Evolutionary conservation across 2,113 vertebrate species (phyloP).

Genomic region (Anser brachyrhynchus): DNA sequence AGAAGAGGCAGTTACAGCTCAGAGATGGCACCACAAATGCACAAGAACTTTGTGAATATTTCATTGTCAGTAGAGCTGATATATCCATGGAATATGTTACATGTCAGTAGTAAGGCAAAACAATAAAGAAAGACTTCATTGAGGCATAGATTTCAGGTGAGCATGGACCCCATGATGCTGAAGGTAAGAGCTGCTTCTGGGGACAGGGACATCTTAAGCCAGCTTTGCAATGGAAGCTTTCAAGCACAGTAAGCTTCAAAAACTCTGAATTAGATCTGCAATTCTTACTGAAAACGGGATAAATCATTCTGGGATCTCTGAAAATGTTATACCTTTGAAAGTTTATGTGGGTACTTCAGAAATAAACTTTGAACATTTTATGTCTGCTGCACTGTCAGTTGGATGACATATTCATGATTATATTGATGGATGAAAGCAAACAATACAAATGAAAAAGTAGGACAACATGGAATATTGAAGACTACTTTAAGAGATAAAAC

Average conservation of each 20-base stretch:
- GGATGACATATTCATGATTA: neutral
- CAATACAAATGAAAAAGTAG: neutral
- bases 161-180: neutral
- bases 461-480: neutral
- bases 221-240: neutral
- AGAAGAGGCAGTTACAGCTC: neutral
- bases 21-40: neutral
- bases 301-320: neutral
- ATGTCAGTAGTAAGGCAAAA: neutral
- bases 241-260: neutral
- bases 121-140: neutral
- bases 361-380: neutral
- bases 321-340: neutral
- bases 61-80: neutral
- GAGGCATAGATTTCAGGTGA: neutral
- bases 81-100: neutral
- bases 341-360: neutral
- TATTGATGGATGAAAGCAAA: conserved; percentile 18
- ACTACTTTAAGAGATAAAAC: neutral
- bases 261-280: neutral
- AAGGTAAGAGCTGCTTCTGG: neutral
- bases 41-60: neutral
- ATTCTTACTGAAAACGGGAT: neutral
- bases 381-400: neutral
- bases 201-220: neutral